phyloP scores from a whole-genome alignment of 2,113 vertebrate genomes.

The Melozone crissalis region DNA sequence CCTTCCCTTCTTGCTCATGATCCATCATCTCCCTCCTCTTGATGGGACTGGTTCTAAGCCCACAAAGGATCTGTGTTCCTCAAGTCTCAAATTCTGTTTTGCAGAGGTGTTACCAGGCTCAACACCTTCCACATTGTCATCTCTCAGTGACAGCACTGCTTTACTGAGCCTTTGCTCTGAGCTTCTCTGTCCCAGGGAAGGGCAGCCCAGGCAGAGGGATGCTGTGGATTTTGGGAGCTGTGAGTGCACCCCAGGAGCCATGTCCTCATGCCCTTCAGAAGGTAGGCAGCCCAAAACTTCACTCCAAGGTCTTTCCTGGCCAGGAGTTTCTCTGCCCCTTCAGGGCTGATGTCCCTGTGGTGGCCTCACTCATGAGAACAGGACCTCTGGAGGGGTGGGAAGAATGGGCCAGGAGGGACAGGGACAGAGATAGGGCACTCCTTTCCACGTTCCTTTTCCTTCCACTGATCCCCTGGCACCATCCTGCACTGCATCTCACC shows the following conservation, averaged over 20 bases:
- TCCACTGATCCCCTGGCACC: neutral
- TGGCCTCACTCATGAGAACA: fast-evolving
- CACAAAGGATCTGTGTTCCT: neutral
- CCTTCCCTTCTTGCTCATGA: neutral
- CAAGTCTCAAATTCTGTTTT: neutral
- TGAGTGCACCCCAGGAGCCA: neutral
- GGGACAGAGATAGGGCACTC: neutral
- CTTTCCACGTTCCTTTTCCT: neutral
- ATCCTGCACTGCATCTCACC: neutral
- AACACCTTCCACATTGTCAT: neutral
- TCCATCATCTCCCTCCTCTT: fast-evolving
- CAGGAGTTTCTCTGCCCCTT: neutral
- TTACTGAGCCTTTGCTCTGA: neutral
- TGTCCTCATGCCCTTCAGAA: neutral
- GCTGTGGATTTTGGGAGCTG: neutral
- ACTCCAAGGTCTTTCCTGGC: neutral
- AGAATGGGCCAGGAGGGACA: neutral
- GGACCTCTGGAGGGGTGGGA: neutral
- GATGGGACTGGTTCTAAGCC: neutral
- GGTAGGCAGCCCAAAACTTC: neutral
- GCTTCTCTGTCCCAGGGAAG: neutral
- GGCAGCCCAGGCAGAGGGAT: neutral
- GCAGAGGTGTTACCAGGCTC: neutral
- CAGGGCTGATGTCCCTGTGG: neutral
- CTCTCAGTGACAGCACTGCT: neutral